phyloP scores from a whole-genome alignment of 2,888 invertebrate genomes.

The Cerceris rybyensis region DNA sequence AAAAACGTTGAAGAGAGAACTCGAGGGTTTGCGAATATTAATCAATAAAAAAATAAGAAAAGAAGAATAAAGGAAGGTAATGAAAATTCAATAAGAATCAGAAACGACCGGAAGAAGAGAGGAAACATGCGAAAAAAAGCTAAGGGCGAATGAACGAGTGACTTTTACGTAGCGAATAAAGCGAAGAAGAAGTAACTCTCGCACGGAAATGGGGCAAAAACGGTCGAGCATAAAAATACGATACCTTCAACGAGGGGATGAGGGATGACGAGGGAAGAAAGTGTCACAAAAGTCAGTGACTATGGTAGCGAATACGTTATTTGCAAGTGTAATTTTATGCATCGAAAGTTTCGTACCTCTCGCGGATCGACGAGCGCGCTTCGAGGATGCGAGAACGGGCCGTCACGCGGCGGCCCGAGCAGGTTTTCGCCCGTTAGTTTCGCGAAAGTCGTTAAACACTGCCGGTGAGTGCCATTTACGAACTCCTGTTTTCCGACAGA shows the following conservation, averaged over 20 bases:
- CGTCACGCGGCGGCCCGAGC: slow-evolving; percentile 11
- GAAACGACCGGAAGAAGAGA: background rate
- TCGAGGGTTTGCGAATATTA: slow-evolving; percentile 13
- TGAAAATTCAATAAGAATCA: slow-evolving; percentile 53
- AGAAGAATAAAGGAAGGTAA: slow-evolving; percentile 33
- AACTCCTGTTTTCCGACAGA: slow-evolving; percentile 41
- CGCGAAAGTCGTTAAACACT: slow-evolving; percentile 52
- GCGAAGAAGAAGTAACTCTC: slow-evolving; percentile 16
- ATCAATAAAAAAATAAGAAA: slow-evolving; percentile 8
- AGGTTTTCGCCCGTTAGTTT: slow-evolving; percentile 37
- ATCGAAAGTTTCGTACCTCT: slow-evolving; percentile 13
- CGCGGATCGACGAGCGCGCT: slow-evolving; percentile 13
- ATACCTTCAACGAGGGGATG: background rate
- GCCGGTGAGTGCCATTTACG: slow-evolving; percentile 47
- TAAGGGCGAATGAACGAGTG: background rate
- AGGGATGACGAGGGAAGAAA: background rate
- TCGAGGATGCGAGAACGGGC: slow-evolving; percentile 10
- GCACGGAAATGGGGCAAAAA: background rate
- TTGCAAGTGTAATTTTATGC: slow-evolving; percentile 49
- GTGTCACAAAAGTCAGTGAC: background rate
- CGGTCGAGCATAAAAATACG: slow-evolving; percentile 3
- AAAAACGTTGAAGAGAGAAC: too few species aligned
- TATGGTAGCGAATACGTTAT: slow-evolving; percentile 3
- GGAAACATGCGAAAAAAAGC: background rate
- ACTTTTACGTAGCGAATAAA: slow-evolving; percentile 19